Evolutionary conservation across 2,797 vertebrate genomes (phyloP), one percentile per base, ranked within the genome.

Genomic region (Australoheros facetus): DNA sequence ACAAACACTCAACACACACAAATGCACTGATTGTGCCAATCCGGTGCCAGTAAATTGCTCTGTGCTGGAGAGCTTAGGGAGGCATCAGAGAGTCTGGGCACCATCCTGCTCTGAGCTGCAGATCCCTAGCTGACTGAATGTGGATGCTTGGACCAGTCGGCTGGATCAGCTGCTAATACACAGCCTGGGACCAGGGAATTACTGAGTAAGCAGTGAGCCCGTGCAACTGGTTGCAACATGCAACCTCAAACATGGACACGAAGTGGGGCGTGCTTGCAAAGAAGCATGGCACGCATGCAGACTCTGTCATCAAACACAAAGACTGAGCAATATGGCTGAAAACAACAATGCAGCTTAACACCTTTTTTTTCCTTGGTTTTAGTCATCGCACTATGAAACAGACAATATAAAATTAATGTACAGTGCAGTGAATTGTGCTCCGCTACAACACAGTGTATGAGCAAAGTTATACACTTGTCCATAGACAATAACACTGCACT

Each of bases 141-240:
- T 60, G 85, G 87, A 86, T 78, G 88, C 83, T 86, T 83, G 88
- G 89, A 86, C 86, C 89, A 85, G 87, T 90, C 90, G 78, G 90
- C 86, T 83, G 89, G 92, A 92, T 92, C 90, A 91, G 88, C 85
- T 58, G 76, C 89, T 93, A 92, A 93, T 90, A 90, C 92, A 83
- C 86, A 88, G 86, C 85, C 90, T 71, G 85, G 91, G 84, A 90
- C 80, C 85, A 60, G 79, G 77, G 90, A 91, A 90, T 92, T 89
- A 92, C 87, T 85, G 89, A 84, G 80, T 85, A 83, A 87, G 88
- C 87, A 87, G 71, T 72, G 82, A 85, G 77, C 69, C 81, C 78
- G n/a, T 75, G 71, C 79, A 83, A 80, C 80, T 75, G 45, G 73
- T 26, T 78, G 71, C 54, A 77, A 80, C 76, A 28, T 54, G 59